Base-by-base conservation (phyloP, 2,888 invertebrate species). In the Dexiosoma caninum region DNA sequence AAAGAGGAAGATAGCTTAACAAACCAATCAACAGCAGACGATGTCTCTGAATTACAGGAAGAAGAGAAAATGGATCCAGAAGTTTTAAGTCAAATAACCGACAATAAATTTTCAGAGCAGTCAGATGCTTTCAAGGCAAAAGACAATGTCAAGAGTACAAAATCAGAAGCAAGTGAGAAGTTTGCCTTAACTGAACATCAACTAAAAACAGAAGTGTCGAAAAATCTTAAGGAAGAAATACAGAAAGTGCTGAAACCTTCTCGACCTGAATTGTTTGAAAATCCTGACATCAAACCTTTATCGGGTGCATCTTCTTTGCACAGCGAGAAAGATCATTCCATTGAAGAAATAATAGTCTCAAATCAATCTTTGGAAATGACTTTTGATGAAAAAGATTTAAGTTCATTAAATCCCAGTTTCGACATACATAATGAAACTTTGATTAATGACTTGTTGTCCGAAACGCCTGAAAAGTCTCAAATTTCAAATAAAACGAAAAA, bases 1-100 rank as follows among this genome's bases (percentile, higher is more conserved):
- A 74, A 82, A 5, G 77, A 83, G 2, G 84, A 84, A 1, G 67
- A 83, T 2, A 89, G 88, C 62, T 77, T 87, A 75, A 86, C 86
- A 44, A 89, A 89, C 75, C 88, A 90, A 78, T 89, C 89, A 77
- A 90, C 90, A 21, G 86, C 89, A 2, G 87, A 90, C 77, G 90
- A 90, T 84, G 88, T 90, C 0, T 90, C 90, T 0, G 90, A 90
- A 19, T 83, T 89, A 14, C 84, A 78, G 2, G 90, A 90, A 35
- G 90, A 90, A 35, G 83, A 83, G 12, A 84, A 82, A 3, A 78
- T 79, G 27, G 82, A 14, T 12, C 53, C 35, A 40, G 77, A 79
- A 44, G 23, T 42, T 7, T 9, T 23, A 10, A 70, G 37, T 14
- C 46, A 76, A 49, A 3, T 14, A n/a, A 57, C 14, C 7, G 66